phyloP scores from a whole-genome alignment of 64 coral and sea anemone genomes.

The Stichodactyla mertensii region DNA sequence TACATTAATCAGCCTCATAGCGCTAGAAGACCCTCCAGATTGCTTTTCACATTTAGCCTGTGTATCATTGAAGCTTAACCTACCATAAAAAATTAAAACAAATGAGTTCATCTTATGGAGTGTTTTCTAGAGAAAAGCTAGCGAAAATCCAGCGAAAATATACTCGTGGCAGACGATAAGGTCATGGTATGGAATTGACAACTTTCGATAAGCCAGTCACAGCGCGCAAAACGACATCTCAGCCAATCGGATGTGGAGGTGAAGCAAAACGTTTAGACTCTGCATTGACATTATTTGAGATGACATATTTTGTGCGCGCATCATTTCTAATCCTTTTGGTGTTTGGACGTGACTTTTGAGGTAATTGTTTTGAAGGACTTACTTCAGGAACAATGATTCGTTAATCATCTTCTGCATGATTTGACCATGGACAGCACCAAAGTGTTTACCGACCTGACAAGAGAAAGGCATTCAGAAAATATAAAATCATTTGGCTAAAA shows the following conservation, averaged over 20 bases:
- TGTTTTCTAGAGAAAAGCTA: too few relatives aligned
- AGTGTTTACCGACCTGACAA: constrained; percentile 41
- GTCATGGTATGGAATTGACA: too few relatives aligned
- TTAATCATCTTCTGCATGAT: constrained; percentile 26
- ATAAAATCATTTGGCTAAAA: neutral
- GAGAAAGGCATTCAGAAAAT: neutral
- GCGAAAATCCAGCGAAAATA: too few relatives aligned
- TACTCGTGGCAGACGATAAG: too few relatives aligned
- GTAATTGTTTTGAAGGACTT: neutral
- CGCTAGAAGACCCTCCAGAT: constrained; percentile 1
- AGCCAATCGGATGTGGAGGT: too few relatives aligned
- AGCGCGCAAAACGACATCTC: too few relatives aligned
- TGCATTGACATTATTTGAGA: too few relatives aligned
- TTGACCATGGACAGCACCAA: constrained; percentile 18
- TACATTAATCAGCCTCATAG: constrained; percentile 47
- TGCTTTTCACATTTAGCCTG: constrained; percentile 5
- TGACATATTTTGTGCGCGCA: too few relatives aligned
- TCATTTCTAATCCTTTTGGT: too few relatives aligned
- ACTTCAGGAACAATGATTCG: neutral
- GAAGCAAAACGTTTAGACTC: too few relatives aligned
- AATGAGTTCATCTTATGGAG: neutral
- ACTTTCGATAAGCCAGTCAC: too few relatives aligned
- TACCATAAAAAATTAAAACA: neutral
- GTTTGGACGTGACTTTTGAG: too few relatives aligned
- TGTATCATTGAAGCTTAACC: constrained; percentile 14